Evolutionary conservation across 2,888 invertebrate genomes (phyloP).

Genomic region (Hydroisotoma schaefferi): DNA sequence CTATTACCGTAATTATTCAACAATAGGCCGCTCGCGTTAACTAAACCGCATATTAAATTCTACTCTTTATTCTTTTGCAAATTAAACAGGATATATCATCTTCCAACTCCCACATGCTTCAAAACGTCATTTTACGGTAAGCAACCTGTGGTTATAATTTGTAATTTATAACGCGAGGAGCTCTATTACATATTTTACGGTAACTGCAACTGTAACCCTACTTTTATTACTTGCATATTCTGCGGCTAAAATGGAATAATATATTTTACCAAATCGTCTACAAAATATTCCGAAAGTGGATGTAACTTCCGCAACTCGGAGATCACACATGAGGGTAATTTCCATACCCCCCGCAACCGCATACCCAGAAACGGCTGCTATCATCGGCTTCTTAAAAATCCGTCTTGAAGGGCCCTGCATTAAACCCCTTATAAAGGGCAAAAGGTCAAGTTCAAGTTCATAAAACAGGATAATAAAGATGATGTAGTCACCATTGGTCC

Average conservation of each 20-base stretch:
- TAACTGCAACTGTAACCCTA: background rate
- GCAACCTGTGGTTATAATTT: no score
- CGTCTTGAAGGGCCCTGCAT: slow-evolving; percentile 64
- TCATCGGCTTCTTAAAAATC: slow-evolving; percentile 75
- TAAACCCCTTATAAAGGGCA: background rate
- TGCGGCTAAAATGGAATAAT: slow-evolving; percentile 38
- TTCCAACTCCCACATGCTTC: no score
- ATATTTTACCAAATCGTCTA: slow-evolving; percentile 84
- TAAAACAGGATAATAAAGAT: background rate
- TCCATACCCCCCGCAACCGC: slow-evolving; percentile 90
- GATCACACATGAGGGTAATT: slow-evolving; percentile 84
- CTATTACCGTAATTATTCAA: no score
- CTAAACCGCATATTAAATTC: no score
- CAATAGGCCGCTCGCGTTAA: no score
- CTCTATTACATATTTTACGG: background rate
- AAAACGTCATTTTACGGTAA: no score
- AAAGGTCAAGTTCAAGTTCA: slow-evolving; percentile 1
- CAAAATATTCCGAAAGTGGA: slow-evolving; percentile 83
- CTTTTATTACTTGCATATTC: background rate
- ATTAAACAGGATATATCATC: no score
- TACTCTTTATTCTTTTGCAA: no score
- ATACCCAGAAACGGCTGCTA: slow-evolving; percentile 86
- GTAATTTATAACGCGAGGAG: no score
- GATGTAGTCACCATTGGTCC: slow-evolving; percentile 56
- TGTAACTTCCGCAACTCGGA: slow-evolving; percentile 80